phyloP scores from a whole-genome alignment of 2,888 invertebrate genomes.

The Metallyticus violacea region DNA sequence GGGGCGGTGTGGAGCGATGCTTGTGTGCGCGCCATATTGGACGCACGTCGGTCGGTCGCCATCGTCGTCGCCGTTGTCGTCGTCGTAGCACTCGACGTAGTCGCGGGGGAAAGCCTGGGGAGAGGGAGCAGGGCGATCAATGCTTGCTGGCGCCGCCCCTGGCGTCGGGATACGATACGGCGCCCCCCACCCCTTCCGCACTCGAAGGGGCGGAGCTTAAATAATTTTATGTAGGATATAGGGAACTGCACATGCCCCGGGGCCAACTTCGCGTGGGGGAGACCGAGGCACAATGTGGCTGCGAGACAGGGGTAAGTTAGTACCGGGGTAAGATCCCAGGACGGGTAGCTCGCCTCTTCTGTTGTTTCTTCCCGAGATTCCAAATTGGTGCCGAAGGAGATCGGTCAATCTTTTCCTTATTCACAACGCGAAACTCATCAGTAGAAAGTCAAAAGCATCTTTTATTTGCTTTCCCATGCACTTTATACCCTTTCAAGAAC shows the following conservation, averaged over 20 bases:
- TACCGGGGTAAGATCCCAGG: neutral
- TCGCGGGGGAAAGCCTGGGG: slow-evolving; percentile 9
- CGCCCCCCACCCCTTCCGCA: neutral
- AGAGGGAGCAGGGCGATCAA: slow-evolving; percentile 19
- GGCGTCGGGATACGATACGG: neutral
- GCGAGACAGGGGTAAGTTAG: neutral
- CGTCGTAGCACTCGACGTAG: neutral
- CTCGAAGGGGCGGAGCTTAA: slow-evolving; percentile 19
- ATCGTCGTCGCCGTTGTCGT: neutral
- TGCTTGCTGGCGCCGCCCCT: slow-evolving; percentile 20
- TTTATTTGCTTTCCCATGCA: too few relatives aligned
- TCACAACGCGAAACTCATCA: too few relatives aligned
- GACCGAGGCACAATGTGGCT: neutral
- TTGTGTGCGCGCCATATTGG: slow-evolving; percentile 19
- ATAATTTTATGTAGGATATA: slow-evolving; percentile 17
- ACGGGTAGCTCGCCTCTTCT: too few relatives aligned
- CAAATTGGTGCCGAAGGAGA: neutral
- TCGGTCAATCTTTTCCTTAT: too few relatives aligned
- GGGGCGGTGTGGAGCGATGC: neutral
- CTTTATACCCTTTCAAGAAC: too few relatives aligned
- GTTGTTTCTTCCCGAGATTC: neutral
- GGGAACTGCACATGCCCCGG: slow-evolving; percentile 15
- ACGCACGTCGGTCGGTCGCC: slow-evolving; percentile 19
- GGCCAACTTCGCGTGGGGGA: neutral
- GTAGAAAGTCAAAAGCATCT: too few relatives aligned